Conservation (phyloP, 2,888 invertebrate genomes). For the Caradrina clavipalpis region DNA sequence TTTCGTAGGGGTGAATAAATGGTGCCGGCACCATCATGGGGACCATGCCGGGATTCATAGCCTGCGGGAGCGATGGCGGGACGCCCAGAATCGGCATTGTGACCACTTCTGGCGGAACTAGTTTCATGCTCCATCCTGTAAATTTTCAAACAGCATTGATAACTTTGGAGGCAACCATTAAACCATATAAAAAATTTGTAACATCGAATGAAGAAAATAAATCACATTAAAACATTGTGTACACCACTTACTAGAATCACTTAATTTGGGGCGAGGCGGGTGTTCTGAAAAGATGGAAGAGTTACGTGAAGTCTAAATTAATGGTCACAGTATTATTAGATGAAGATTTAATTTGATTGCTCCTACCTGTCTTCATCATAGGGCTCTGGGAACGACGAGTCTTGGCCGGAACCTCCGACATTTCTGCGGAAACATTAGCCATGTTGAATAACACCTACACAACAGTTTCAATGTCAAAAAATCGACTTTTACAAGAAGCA, state of each 20-base stretch:
- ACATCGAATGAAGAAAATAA: constrained; percentile 2
- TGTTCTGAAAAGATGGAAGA: constrained; percentile 61
- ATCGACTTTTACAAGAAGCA: not conserved
- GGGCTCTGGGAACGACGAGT: constrained; percentile 58
- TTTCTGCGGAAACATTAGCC: constrained; percentile 71
- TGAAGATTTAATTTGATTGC: constrained; percentile 14
- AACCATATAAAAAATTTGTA: not conserved
- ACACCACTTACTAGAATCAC: constrained; percentile 58
- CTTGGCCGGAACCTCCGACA: constrained; percentile 72
- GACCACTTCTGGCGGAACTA: constrained; percentile 65
- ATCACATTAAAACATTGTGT: constrained; percentile 13
- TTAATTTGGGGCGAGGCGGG: constrained; percentile 46
- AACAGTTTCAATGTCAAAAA: not conserved
- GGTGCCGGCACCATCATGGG: constrained; percentile 62
- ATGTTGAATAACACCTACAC: constrained; percentile 18
- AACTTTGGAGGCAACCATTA: constrained; percentile 10
- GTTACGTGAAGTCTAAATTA: constrained; percentile 25
- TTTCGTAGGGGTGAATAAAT: constrained; percentile 44
- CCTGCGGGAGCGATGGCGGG: constrained; percentile 22
- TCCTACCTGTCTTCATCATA: constrained; percentile 60
- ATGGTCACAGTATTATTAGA: not conserved
- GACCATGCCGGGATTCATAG: constrained; percentile 44
- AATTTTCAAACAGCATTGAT: constrained; percentile 53
- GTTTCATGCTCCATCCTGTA: constrained; percentile 77
- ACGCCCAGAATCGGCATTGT: constrained; percentile 49